Base-by-base conservation (phyloP, 2,888 invertebrate genomes). In the Acleris sparsana region DNA sequence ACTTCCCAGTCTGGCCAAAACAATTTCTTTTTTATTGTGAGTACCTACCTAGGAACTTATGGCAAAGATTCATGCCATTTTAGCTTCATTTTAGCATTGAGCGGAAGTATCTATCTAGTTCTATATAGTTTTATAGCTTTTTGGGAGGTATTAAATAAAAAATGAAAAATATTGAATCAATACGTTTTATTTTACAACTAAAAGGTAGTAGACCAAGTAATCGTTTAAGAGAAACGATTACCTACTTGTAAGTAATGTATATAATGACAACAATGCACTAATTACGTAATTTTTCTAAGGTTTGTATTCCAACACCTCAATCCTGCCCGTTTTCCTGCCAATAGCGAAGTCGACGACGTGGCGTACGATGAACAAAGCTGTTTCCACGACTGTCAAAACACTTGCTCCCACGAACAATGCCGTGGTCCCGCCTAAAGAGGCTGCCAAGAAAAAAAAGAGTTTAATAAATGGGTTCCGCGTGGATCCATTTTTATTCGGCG, bases 371-470 rank as follows among this genome's bases (percentile, higher is more conserved):
- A 91, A 92, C 9, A 92, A 75, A 0, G 66, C 73, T 0, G 87
- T 91, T 72, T 93, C 93, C 44, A 92, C 87, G 1, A 89, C 83
- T 0, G 92, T 90, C 48, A 93, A 76, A 49, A 92, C 88, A 73
- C 93, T 93, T 63, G 92, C 90, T 0, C 93, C 93, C 2, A 93
- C 89, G 69, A 93, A 93, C 1, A 93, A 73, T 0, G 92, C 93
- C 0, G 92, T 91, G 0, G 92, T 92, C 0, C 93, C 93, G 0
- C 93, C 93, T 0, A 93, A 78, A 0, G 93, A 93, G 0, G 92
- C 93, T 93, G 80, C 3, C 53, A 68, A 57, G 16, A 11, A 44
- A 53, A 53, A 13, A 9, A 52, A 33, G 22, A 17, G 1, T 25
- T 43, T 9, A 43, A 46, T n/a, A 33, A 33, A 39, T 11, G 33